Percentiles rank a stretch among this genome's conserved stretches.
These are phyloP conservation scores for Cyclura pinguis DNA, from an alignment of 2,797 vertebrate genomes.

Conservation along the genomic window DNA sequence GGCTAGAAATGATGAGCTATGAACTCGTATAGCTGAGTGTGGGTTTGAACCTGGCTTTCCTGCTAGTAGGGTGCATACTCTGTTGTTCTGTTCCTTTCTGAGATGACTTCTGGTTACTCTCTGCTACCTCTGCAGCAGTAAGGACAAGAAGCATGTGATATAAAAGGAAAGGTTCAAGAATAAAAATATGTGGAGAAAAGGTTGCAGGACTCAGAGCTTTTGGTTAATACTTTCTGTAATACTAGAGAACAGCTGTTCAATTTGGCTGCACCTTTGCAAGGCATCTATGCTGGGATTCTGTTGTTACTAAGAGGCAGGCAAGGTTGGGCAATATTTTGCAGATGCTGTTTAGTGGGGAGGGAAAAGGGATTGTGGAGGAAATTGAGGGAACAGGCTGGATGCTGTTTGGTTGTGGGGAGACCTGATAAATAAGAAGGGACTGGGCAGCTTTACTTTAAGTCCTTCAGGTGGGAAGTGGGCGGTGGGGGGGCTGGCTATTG, in stretches of 20 bases:
- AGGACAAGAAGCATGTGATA: background rate
- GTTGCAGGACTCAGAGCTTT: background rate
- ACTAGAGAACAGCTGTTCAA: background rate
- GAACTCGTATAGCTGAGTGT: background rate
- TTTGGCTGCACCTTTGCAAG: background rate
- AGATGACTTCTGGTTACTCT: background rate
- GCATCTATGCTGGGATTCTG: background rate
- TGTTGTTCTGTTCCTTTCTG: background rate
- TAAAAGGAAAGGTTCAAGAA: background rate
- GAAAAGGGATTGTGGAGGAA: background rate
- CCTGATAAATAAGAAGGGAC: background rate
- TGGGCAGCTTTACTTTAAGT: background rate
- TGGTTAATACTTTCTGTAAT: background rate
- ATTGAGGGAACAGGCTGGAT: background rate
- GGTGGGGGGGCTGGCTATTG: background rate
- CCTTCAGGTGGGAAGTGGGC: background rate
- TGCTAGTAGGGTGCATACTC: background rate
- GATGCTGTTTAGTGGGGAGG: background rate
- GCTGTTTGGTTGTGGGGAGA: background rate
- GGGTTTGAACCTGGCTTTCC: background rate
- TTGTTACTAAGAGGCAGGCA: background rate
- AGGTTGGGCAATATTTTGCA: background rate
- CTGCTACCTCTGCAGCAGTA: background rate
- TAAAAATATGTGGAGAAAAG: background rate
- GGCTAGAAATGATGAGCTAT: background rate